A percentile compares a stretch with the other conserved stretches of the same genome.
Conservation (phyloP, 2,113 vertebrate genomes). For the Poeciliopsis turrubarensis region DNA sequence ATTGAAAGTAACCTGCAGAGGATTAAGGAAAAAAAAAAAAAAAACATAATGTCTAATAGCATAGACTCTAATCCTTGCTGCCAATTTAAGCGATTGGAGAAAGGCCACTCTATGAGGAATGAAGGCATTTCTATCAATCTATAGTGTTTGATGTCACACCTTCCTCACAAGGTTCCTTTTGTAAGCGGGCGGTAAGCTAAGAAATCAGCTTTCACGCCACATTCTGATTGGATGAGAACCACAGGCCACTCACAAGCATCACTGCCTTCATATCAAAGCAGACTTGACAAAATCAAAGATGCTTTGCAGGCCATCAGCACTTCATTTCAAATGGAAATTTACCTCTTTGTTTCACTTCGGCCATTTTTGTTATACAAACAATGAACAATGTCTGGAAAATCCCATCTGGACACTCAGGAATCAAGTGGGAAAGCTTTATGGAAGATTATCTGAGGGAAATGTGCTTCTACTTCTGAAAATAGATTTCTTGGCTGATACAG, state of each 20-base stretch:
- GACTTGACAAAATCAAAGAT: constrained; percentile 37
- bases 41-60: constrained; percentile 1
- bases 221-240: constrained; percentile 38
- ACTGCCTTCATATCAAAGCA: constrained; percentile 50
- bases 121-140: constrained; percentile 34
- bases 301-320: constrained; percentile 7
- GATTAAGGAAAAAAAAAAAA: constrained; percentile 1
- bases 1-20: constrained; percentile 8
- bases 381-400: not conserved
- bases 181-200: constrained; percentile 51
- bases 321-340: constrained; percentile 11
- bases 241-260: constrained; percentile 37
- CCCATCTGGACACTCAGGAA: not conserved
- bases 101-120: constrained; percentile 24
- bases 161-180: constrained; percentile 47
- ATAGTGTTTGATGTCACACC: constrained; percentile 57
- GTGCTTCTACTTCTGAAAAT: not conserved
- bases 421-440: not conserved
- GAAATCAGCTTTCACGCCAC: constrained; percentile 60
- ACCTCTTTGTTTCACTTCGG: not conserved
- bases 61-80: not conserved
- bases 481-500: not conserved
- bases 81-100: not conserved
- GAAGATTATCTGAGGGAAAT: not conserved
- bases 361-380: not conserved